Base-by-base conservation (phyloP, 1,140 invertebrate species). In the Drosophila bipectinata region DNA sequence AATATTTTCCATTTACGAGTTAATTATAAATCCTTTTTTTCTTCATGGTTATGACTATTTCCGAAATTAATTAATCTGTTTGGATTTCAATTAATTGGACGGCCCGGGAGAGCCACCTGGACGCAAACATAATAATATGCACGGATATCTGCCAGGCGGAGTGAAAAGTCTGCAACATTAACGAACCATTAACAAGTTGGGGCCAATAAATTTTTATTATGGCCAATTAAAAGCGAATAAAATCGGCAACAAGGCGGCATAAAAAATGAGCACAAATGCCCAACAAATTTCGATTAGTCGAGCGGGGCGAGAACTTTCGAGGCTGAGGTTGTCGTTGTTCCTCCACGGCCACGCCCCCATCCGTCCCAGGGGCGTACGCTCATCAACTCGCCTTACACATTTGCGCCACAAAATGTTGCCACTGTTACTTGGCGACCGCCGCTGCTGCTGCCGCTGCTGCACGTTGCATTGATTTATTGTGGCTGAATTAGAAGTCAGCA, bases 381-480 rank as follows among this genome's bases (percentile, higher is more conserved):
- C 81, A 85, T 85, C 81, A 87, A 87, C 82, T 87, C 80, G 82
- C 81, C 81, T 85, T 85, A 81, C 81, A 85, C 81, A 87, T 87
- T 87, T 87, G 82, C 64, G 82, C 57, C 82, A 69, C 77, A 85
- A 85, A 85, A 87, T 87, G 83, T 87, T 81, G 81, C 81, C 77
- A 73, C 66, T 72, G 67, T 45, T 66, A 44, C 41, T 48, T 26
- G 34, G 41, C 41, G n/a, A 18, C 41, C 41, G 41, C 72, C 44
- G 62, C 58, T 77, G 83, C 83, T 88, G 83, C 39, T n/a, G 39
- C 72, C 44, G 62, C 58, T 77, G 83, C 83, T 88, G 83, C 83
- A 88, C 83, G 83, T 88, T 88, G 83, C 83, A 88, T 88, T 88
- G 83, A 88, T 88, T 88, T 88, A 88, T 88, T 83, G 72, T 71